Percentiles rank a stretch among this genome's conserved stretches.
These are phyloP conservation scores for Telmatochromis brachygnathus DNA, from an alignment of 2,113 vertebrate genomes.

Conservation along the genomic window DNA sequence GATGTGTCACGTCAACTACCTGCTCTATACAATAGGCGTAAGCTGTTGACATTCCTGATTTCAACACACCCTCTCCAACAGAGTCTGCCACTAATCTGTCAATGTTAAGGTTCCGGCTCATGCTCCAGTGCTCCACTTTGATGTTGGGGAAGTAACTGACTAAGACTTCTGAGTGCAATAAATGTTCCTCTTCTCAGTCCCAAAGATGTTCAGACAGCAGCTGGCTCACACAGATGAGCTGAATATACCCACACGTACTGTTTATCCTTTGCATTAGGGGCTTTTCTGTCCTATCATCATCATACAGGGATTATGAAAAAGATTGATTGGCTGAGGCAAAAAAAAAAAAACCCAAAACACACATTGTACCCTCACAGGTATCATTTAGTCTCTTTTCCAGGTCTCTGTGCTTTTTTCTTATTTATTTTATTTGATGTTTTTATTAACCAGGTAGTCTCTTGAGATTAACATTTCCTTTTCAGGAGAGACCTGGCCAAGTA, in stretches of 20 bases:
- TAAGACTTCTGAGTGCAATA: not conserved
- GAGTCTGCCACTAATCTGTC: not conserved
- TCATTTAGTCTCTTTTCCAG: not conserved
- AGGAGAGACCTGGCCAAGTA: not conserved
- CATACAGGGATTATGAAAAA: constrained; percentile 4
- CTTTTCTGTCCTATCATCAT: not conserved
- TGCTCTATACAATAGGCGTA: not conserved
- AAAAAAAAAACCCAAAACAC: accelerated
- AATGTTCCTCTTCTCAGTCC: not conserved
- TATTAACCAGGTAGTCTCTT: not conserved
- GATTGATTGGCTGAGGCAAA: not conserved
- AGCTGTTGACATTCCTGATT: constrained; percentile 1
- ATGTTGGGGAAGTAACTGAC: constrained; percentile 40
- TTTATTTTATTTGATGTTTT: not conserved
- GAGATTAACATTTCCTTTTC: not conserved
- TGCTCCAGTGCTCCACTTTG: not conserved
- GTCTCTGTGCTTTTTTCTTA: not conserved
- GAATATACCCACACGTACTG: not conserved
- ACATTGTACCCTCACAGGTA: not conserved
- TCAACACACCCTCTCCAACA: not conserved
- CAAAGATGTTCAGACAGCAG: not conserved
- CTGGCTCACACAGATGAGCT: not conserved
- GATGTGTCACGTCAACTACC: not conserved
- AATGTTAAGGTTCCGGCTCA: constrained; percentile 7
- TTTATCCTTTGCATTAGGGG: constrained; percentile 19